phyloP scores from a whole-genome alignment of 2,113 vertebrate species.

The Megalops atlanticus region DNA sequence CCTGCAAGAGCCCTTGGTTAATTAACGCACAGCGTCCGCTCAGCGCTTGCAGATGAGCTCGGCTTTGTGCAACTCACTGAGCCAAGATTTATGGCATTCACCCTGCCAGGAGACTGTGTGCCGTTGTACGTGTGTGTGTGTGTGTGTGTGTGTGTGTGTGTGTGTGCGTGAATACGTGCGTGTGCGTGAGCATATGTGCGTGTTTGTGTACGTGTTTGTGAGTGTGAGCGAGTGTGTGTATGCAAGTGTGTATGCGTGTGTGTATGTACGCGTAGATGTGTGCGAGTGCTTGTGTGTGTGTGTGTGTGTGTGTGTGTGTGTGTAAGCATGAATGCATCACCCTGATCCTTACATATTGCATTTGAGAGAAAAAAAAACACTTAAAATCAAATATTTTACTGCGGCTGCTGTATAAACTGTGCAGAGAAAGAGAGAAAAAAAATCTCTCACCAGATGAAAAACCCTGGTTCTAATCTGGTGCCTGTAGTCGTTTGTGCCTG shows the following conservation, averaged over 20 bases:
- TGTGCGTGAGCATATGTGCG: neutral
- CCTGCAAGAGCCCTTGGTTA: constrained; percentile 57
- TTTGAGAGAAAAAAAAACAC: no score
- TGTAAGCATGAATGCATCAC: neutral
- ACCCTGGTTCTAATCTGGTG: no score
- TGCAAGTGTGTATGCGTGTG: neutral
- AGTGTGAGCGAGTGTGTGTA: neutral
- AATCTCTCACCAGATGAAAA: neutral
- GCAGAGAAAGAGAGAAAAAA: no score
- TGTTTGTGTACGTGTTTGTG: neutral
- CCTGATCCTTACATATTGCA: neutral
- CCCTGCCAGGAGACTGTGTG: constrained; percentile 27
- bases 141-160: neutral
- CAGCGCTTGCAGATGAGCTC: constrained; percentile 52
- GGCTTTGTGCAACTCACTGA: constrained; percentile 48
- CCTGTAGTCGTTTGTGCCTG: neutral
- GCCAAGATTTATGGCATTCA: constrained; percentile 58
- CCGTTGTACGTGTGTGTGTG: constrained; percentile 1
- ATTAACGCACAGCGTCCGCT: constrained; percentile 58
- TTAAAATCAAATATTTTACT: neutral
- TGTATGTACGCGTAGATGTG: neutral
- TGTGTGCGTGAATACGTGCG: neutral
- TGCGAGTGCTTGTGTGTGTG: neutral
- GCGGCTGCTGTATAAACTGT: neutral
- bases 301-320: no score